These are phyloP conservation scores for Acromyrmex heyeri DNA, from an alignment of 1,140 invertebrate genomes.

Conservation along the genomic window DNA sequence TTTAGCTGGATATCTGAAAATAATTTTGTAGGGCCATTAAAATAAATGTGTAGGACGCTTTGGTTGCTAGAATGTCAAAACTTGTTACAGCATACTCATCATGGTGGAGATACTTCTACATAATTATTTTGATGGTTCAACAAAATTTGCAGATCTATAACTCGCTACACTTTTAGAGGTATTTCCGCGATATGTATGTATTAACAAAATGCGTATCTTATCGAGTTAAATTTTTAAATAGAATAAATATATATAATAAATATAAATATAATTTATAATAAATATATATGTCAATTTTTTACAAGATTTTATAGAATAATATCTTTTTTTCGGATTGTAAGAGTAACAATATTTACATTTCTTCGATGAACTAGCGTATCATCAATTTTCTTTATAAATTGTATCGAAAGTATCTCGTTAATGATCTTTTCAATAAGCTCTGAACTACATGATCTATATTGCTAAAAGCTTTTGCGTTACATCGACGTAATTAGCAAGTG, in stretches of 20 bases:
- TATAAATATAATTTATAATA: not conserved
- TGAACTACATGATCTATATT: conserved; percentile 4
- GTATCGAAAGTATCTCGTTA: not conserved
- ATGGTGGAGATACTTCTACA: no score
- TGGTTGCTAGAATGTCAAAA: not conserved
- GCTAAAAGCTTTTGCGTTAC: conserved; percentile 18
- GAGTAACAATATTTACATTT: not conserved
- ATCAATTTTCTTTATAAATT: not conserved
- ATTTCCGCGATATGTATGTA: no score
- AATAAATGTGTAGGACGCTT: no score
- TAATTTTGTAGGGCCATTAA: no score
- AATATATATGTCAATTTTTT: not conserved
- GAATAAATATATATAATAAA: not conserved
- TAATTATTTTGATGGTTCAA: no score
- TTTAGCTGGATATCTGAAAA: no score
- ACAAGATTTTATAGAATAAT: not conserved
- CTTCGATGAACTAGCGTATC: not conserved
- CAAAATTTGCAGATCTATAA: no score
- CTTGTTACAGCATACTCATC: no score
- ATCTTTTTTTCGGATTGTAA: not conserved
- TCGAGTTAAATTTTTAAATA: not conserved
- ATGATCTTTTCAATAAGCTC: not conserved
- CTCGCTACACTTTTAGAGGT: no score
- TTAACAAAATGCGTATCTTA: no score
- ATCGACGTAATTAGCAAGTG: conserved; percentile 20